These are phyloP conservation scores for Gari tellinella DNA, from an alignment of 2,888 invertebrate genomes.

Conservation along the genomic window DNA sequence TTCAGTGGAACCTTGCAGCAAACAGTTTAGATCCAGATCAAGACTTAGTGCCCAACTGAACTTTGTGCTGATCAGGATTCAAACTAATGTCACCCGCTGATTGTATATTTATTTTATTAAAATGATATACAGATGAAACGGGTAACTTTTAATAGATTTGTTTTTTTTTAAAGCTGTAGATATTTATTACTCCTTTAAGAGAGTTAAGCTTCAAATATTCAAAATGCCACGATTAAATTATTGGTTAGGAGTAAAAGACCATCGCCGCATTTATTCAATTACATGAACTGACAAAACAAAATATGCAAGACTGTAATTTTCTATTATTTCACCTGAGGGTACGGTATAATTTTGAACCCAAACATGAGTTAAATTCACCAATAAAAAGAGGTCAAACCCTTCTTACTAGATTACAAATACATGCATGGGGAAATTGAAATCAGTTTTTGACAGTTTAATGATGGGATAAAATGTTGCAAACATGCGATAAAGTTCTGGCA, in stretches of 20 bases:
- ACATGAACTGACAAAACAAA: constrained; percentile 11
- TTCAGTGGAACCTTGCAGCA: no score
- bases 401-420: constrained; percentile 40
- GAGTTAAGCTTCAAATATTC: constrained; percentile 9
- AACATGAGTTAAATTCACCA: constrained; percentile 31
- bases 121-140: no score
- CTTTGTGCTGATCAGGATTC: no score
- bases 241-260: not conserved
- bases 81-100: no score
- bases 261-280: constrained; percentile 31
- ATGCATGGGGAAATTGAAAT: constrained; percentile 44
- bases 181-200: no score
- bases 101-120: no score
- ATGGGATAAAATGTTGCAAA: constrained; percentile 14
- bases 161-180: no score
- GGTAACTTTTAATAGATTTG: no score
- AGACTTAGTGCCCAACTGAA: no score
- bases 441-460: constrained; percentile 61
- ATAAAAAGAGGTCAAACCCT: constrained; percentile 41
- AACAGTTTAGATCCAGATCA: no score
- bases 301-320: constrained; percentile 26
- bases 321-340: constrained; percentile 29
- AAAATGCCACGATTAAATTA: constrained; percentile 3
- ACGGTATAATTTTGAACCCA: constrained; percentile 35
- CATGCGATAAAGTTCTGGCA: constrained; percentile 25